Base-by-base conservation (phyloP, 2,797 vertebrate species). In the Oryzias sinensis region DNA sequence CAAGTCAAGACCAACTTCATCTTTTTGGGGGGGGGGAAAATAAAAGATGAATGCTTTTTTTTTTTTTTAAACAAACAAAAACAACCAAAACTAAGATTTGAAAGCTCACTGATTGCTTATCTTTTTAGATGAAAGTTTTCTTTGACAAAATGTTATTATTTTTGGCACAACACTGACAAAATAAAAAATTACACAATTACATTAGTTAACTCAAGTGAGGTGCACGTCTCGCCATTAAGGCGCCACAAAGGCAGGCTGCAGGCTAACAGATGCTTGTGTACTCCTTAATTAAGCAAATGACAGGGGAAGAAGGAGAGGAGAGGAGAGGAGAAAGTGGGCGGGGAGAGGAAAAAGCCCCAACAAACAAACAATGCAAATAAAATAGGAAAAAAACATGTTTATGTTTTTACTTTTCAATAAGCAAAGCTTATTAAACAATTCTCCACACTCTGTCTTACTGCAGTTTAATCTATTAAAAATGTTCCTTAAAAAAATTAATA, bases 201-300 rank as follows among this genome's bases (percentile, higher is more conserved):
- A 79, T 73, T 71, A 79, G 59, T 65, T 53, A 53, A 70, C 65
- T 69, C 54, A 66, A 51, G 72, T 51, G 65, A 72, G 81, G 77
- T 63, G 57, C 44, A 15, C 62, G 49, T 70, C 56, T 78, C 17
- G 40, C 55, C 62, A 75, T 51, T 68, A 59, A 74, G 72, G 76
- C 59, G 43, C 79, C 65, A 66, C 73, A 56, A 68, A 73, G 80
- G 72, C 79, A 76, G 68, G 72, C 84, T 76, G 64, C 67, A 58
- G 82, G 84, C 83, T 67, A 89, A 88, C 86, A 89, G 86, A 91
- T 90, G 90, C 79, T 81, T 53, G 63, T 63, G 62, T 73, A 57
- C 62, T 74, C 66, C 76, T 85, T 90, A 87, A 90, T 89, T 87
- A 90, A 79, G 66, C 72, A 86, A 83, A 79, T 74, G 51, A 80